Evolutionary conservation across 1,140 invertebrate species (phyloP).

Genomic region (Periplaneta americana): DNA sequence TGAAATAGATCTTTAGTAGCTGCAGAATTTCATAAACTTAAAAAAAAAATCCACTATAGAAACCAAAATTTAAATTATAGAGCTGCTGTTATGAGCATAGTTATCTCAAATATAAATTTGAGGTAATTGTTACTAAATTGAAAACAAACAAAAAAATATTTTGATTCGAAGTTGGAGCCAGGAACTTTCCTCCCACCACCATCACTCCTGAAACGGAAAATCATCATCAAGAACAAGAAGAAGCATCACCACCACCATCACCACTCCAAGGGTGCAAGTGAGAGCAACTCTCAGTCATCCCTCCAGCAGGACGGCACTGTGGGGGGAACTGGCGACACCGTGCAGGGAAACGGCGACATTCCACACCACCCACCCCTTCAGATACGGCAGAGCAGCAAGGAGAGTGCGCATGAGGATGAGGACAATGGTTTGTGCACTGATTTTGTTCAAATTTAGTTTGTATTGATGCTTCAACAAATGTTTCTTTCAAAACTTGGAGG

Average conservation of each 20-base stretch:
- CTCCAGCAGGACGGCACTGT: constrained; percentile 30
- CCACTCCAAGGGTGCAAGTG: constrained; percentile 42
- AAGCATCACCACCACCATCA: constrained; percentile 74
- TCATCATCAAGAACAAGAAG: constrained; percentile 98
- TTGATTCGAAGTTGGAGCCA: constrained; percentile 57
- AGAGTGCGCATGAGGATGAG: constrained; percentile 49
- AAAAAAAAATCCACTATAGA: too few species aligned
- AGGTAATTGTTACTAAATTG: neutral
- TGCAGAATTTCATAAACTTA: too few species aligned
- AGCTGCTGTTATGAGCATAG: too few species aligned
- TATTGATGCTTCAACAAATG: too few species aligned
- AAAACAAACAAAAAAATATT: too few species aligned
- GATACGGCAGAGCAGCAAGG: constrained; percentile 56
- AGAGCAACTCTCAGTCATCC: constrained; percentile 29
- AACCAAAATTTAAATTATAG: too few species aligned
- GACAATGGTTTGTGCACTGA: constrained; percentile 35
- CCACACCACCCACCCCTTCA: constrained; percentile 50
- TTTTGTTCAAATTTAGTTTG: neutral
- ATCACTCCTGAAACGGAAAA: constrained; percentile 77
- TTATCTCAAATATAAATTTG: neutral
- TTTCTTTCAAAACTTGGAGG: too few species aligned
- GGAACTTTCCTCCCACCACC: constrained; percentile 85
- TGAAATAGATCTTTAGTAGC: too few species aligned
- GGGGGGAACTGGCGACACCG: constrained; percentile 27
- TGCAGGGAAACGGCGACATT: constrained; percentile 53